Base-by-base conservation (phyloP, 2,888 invertebrate genomes). In the Abscondita cerata region DNA sequence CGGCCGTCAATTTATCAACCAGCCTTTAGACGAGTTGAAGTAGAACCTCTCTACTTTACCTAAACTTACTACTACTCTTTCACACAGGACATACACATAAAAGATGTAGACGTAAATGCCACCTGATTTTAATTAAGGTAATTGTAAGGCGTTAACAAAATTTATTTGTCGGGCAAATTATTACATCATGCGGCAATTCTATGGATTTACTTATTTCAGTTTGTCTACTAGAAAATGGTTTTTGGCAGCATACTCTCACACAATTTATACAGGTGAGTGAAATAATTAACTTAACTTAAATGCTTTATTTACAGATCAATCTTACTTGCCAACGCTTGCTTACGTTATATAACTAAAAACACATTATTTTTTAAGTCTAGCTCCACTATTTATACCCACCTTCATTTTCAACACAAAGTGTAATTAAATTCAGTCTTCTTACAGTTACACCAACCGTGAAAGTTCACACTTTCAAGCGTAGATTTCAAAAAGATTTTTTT, bases 1-100 rank as follows among this genome's bases (percentile, higher is more conserved):
- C 53, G 65, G 64, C 65, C 69, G 67, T 70, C 73, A 70, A 74
- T 76, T 75, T 73, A 75, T 75, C 73, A 72, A 72, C 64, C 69
- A 65, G 71, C 73, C 72, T 15, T n/a, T 70, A 62, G 62, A 62
- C 58, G 50, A 58, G 34, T 54, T 63, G 51, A 63, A 62, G 62
- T 62, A 40, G 62, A 61, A 59, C 67, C 59, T 64, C 64, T 64
- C 56, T 50, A 56, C 61, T 61, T 61, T 44, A 51, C 44, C 61
- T 64, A 46, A 16, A 50, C 53, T 54, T 65, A 66, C 62, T 55
- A 67, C 63, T 62, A 68, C 68, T 62, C 59, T 38, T 54, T 54
- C 66, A 62, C 60, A 6, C 15, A 25, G 6, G 4, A 25, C 41
- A 6, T 41, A 41, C 41, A 41, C n/a, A 38, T 38, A 6, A 13